Evolutionary conservation across 2,797 vertebrate species (phyloP).

Genomic region (Peromyscus attwateri): DNA sequence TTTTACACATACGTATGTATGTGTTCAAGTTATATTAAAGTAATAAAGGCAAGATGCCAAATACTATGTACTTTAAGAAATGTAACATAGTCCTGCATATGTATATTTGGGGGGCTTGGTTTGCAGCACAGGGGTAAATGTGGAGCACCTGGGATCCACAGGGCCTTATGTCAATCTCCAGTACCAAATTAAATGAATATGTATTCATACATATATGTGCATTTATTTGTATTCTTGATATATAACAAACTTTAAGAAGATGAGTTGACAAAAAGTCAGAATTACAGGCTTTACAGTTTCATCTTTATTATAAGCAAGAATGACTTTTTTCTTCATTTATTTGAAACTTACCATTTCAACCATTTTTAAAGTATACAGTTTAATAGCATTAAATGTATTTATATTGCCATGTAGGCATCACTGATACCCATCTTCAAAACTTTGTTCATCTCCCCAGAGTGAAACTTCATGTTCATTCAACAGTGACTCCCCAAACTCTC

Average conservation of each 20-base stretch:
- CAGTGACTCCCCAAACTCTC: neutral
- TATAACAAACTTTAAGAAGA: neutral
- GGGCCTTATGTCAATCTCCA: neutral
- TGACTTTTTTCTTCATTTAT: neutral
- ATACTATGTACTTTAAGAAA: neutral
- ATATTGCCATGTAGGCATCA: neutral
- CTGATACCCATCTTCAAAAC: neutral
- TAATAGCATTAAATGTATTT: neutral
- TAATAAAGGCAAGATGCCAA: conserved; percentile 16
- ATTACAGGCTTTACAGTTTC: neutral
- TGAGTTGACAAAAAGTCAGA: conserved; percentile 28
- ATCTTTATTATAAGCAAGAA: conserved; percentile 31
- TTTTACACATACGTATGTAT: neutral
- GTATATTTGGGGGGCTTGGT: neutral
- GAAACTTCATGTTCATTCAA: neutral
- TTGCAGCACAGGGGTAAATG: neutral
- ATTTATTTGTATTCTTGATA: neutral
- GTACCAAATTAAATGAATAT: neutral
- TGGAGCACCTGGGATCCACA: neutral
- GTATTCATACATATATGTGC: neutral
- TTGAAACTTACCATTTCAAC: conserved; percentile 11
- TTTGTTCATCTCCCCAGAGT: neutral
- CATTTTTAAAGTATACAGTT: neutral
- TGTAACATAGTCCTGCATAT: neutral
- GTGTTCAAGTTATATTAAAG: neutral